Conservation (phyloP, 23 tunicate genomes). For the Halocynthia aurantium region DNA sequence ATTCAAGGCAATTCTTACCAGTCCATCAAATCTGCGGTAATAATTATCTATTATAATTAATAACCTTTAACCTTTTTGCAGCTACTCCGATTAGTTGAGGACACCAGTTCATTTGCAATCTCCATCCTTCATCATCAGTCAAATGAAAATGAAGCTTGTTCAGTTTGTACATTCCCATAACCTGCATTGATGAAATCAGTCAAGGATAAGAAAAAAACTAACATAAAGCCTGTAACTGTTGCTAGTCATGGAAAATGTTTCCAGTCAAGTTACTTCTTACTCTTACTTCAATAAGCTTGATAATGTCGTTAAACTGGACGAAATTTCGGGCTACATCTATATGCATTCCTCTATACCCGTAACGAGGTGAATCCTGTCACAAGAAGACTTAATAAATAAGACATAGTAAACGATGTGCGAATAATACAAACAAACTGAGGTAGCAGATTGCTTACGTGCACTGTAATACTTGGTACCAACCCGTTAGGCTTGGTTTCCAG, state of each 20-base stretch:
- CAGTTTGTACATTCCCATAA: constrained; percentile 81
- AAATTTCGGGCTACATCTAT: constrained; percentile 88
- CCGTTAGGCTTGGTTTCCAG: neutral
- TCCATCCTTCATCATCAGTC: constrained; percentile 98
- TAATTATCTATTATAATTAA: too few relatives aligned
- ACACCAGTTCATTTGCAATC: constrained; percentile 62
- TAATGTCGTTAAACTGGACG: constrained; percentile 37
- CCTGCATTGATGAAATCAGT: neutral
- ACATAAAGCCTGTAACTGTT: neutral
- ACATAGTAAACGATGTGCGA: too few relatives aligned
- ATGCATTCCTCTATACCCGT: constrained; percentile 62
- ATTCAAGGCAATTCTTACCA: too few relatives aligned
- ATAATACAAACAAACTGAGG: neutral
- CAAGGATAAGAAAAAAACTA: too few relatives aligned
- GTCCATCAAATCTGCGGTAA: neutral
- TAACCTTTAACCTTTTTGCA: constrained; percentile 49
- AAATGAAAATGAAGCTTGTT: constrained; percentile 82
- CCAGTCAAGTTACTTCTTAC: neutral
- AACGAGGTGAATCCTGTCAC: constrained; percentile 77
- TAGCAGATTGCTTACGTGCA: neutral
- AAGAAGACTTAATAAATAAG: too few relatives aligned
- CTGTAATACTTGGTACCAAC: neutral
- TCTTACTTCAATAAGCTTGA: constrained; percentile 42
- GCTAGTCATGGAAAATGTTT: neutral
- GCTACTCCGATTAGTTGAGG: constrained; percentile 75